Percentiles rank a stretch among this genome's conserved stretches.
Conservation (phyloP, 2,797 vertebrate species). For the Eidolon dupreanum region DNA sequence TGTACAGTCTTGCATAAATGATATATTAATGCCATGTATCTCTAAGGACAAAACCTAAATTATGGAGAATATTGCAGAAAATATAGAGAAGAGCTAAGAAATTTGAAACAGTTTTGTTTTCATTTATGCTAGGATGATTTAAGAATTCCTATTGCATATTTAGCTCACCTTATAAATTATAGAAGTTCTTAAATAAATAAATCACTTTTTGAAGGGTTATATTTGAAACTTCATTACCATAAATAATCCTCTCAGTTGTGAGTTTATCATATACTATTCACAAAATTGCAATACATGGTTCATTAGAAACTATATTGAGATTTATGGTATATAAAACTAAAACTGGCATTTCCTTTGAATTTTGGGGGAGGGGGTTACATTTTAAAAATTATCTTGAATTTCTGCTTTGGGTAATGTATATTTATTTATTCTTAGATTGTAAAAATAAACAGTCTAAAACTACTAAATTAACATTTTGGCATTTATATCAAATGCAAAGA, state of each 20-base stretch:
- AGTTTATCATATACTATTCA: not conserved
- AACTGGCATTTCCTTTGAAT: not conserved
- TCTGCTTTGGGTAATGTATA: not conserved
- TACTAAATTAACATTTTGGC: not conserved
- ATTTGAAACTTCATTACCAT: constrained; percentile 41
- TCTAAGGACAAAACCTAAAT: constrained; percentile 59
- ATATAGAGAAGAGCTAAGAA: not conserved
- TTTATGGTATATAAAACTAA: not conserved
- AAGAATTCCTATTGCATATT: constrained; percentile 11
- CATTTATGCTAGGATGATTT: constrained; percentile 16
- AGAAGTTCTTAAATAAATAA: constrained; percentile 15
- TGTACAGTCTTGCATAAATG: not conserved
- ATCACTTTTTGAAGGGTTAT: not conserved
- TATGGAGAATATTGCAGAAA: constrained; percentile 23
- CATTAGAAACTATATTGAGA: not conserved
- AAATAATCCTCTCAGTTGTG: not conserved
- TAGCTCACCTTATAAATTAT: constrained; percentile 29
- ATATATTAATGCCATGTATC: constrained; percentile 26
- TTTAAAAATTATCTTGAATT: constrained; percentile 15
- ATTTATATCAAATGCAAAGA: not conserved
- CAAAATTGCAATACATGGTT: not conserved
- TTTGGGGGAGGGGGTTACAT: not conserved
- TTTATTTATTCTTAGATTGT: not conserved
- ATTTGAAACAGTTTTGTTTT: constrained; percentile 49
- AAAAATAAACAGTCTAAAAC: not conserved